Evolutionary conservation across 2,113 vertebrate genomes (phyloP), one percentile per base, ranked within the genome.

Genomic region (Dicaeum eximium): DNA sequence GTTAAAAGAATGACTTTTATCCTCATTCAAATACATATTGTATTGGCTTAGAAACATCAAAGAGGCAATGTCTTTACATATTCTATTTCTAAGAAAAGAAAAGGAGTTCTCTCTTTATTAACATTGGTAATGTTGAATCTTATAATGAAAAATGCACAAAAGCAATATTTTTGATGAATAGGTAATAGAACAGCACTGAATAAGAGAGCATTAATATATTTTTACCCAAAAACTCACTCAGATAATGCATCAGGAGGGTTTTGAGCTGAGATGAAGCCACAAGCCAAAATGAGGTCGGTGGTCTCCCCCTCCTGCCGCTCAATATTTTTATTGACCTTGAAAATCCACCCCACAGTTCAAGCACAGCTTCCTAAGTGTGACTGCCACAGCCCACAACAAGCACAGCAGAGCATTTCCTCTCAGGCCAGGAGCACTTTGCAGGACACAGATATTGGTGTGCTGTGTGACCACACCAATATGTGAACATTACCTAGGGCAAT

Each of bases 61-160:
- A 98, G 97, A 93, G 88, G 78, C 95, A 80, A 47, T 97, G 97
- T 97, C 95, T 96, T 98, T 98, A 97, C 97, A 98, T 98, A 98
- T 98, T 98, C 97, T 95, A 98, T 98, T 96, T 97, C 97, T 94
- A 96, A 98, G 96, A 91, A 93, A 96, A 97, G 97, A 97, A 97
- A 97, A 97, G 93, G 90, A 97, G 94, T 92, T 97, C 94, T 97
- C 71, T 93, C 98, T 98, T 98, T 98, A 98, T 98, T 98, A 98
- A 98, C 96, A 95, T 96, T 93, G 97, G 97, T 97, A 98, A 98
- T 98, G 98, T 98, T 98, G 97, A 98, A 97, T 97, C 98, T 97
- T 98, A 97, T 98, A 97, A 98, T 98, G 97, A 98, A 98, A 98
- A 98, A 98, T 98, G 98, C 98, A 98, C 97, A 97, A 98, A 98